Base-by-base conservation (phyloP, 2,888 invertebrate species). In the Microdon myrmicae region DNA sequence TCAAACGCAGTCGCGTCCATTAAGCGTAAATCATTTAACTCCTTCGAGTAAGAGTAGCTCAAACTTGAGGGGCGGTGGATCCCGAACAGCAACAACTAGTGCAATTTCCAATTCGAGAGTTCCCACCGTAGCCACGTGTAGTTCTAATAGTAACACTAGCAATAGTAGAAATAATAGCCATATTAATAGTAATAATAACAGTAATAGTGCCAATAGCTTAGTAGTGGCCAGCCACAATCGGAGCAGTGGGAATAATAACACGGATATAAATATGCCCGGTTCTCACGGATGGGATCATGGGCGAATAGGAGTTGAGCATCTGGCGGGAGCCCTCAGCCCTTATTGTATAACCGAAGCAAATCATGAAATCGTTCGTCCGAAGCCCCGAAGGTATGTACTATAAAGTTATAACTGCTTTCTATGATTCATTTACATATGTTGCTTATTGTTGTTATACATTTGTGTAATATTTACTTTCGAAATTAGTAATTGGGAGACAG, bases 291-390 rank as follows among this genome's bases (percentile, higher is more conserved):
- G 79, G 79, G 80, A 79, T 71, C 74, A 78, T 20, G 80, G 79
- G 69, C 76, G 78, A 56, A 71, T 79, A 67, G 83, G 83, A 68
- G 82, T 84, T 53, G 85, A 85, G 72, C 84, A 85, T 74, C 81
- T 85, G 70, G 84, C 84, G 32, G 85, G 85, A 60, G 86, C 86
- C 19, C 78, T 86, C 56, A 85, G 86, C 72, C 86, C 85, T 53
- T 81, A 86, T 53, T 86, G 87, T 75, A 86, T 87, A 71, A 85
- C 87, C 39, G 87, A 87, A 77, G 87, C 89, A 70, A 89, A 88
- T 71, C 92, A 92, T 81, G 92, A 92, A 81, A 92, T 92, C 74
- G 85, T 92, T 68, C 83, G 92, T 67, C 92, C 92, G 7, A 92
- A 92, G 78, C 92, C 92, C 6, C 85, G 92, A 77, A 87, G 92